A percentile compares a stretch with the other conserved stretches of the same genome.
Conservation (phyloP, 35 echinoderm and acorn worm species). For the Diadema setosum region DNA sequence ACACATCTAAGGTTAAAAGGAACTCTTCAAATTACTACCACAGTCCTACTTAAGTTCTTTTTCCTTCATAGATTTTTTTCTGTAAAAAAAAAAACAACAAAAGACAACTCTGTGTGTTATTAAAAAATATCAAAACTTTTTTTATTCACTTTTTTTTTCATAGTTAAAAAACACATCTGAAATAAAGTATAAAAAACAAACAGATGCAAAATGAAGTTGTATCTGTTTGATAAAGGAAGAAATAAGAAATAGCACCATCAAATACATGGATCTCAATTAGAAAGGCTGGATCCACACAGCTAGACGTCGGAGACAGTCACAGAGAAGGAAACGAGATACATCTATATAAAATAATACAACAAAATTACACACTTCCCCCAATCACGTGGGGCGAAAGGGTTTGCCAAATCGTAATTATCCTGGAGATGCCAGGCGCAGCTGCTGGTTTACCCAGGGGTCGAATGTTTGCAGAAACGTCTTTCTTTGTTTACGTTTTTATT, state of each 20-base stretch:
- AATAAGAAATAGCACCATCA: conserved; percentile 23
- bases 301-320: too few relatives aligned
- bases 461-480: too few relatives aligned
- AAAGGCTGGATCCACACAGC: not conserved
- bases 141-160: conserved; percentile 1
- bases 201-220: not conserved
- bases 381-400: not conserved
- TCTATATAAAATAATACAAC: conserved; percentile 8
- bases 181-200: too few relatives aligned
- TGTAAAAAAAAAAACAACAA: conserved; percentile 28
- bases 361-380: not conserved
- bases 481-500: too few relatives aligned
- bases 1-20: not conserved
- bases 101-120: too few relatives aligned
- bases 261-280: not conserved
- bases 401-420: not conserved
- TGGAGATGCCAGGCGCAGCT: not conserved
- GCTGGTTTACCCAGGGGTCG: not conserved
- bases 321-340: not conserved
- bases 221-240: too few relatives aligned
- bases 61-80: not conserved
- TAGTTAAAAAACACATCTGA: not conserved
- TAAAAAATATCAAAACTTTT: conserved; percentile 5
- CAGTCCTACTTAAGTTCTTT: not conserved
- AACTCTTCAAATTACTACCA: not conserved